phyloP scores from a whole-genome alignment of 2,113 vertebrate genomes.

The Notothenia rossii region DNA sequence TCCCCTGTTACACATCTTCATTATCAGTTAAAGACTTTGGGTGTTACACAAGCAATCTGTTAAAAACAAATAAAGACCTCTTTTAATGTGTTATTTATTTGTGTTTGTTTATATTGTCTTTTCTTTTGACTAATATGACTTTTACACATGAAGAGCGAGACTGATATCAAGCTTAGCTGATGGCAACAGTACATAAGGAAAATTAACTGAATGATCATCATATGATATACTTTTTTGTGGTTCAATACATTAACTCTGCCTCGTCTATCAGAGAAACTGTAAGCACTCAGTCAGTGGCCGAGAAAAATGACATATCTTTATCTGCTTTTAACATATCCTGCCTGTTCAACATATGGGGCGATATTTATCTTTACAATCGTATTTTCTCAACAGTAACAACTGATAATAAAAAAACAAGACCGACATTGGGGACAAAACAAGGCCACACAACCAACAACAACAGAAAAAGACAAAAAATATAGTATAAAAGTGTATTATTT shows the following conservation, averaged over 20 bases:
- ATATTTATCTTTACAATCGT: too few relatives aligned
- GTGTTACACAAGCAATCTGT: background rate
- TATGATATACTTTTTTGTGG: conserved; percentile 14
- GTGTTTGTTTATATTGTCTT: background rate
- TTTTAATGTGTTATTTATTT: background rate
- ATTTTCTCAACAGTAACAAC: too few relatives aligned
- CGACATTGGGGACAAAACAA: too few relatives aligned
- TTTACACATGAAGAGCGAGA: background rate
- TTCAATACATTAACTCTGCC: background rate
- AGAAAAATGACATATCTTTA: conserved; percentile 53
- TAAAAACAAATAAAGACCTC: background rate
- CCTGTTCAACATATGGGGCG: too few relatives aligned
- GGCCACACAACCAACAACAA: too few relatives aligned
- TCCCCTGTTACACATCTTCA: background rate
- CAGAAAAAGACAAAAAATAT: too few relatives aligned
- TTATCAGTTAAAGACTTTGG: background rate
- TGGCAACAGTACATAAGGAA: background rate
- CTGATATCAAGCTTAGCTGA: too few relatives aligned
- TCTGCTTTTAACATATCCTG: conserved; percentile 47
- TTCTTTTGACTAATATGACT: background rate
- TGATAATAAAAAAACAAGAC: too few relatives aligned
- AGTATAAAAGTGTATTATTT: too few relatives aligned
- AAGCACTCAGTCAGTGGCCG: conserved; percentile 10
- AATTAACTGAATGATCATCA: background rate
- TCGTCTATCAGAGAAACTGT: conserved; percentile 2